Conservation (phyloP, 2,888 invertebrate species). For the Drosophila pseudotalamancana region DNA sequence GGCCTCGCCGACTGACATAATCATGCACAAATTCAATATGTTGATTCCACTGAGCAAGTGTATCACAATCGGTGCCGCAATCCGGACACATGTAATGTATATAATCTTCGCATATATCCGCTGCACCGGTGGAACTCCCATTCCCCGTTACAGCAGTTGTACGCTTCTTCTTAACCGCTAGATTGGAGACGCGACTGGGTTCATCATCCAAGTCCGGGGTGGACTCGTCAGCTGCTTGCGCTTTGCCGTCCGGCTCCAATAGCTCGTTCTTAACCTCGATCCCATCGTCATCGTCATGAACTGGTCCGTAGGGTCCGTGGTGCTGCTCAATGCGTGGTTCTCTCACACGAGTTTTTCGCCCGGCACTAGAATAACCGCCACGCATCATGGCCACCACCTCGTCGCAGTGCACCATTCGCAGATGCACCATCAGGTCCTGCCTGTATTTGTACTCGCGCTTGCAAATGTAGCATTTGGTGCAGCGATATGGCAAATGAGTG, state of each 20-base stretch:
- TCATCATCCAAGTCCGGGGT: constrained; percentile 49
- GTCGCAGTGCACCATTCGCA: constrained; percentile 77
- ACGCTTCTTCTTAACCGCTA: constrained; percentile 24
- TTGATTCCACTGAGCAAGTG: constrained; percentile 76
- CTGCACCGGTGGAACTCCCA: constrained; percentile 11
- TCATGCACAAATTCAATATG: constrained; percentile 81
- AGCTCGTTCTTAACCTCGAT: constrained; percentile 70
- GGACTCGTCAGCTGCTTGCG: constrained; percentile 14
- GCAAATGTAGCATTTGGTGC: constrained; percentile 79
- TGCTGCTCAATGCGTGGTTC: constrained; percentile 58
- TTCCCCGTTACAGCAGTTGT: constrained; percentile 1
- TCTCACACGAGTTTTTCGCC: constrained; percentile 65
- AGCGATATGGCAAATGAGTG: constrained; percentile 79
- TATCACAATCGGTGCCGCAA: constrained; percentile 77
- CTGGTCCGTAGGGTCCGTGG: not conserved
- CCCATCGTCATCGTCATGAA: constrained; percentile 45
- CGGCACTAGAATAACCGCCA: constrained; percentile 48
- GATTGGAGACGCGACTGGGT: constrained; percentile 32
- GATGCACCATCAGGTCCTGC: constrained; percentile 81
- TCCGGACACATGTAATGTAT: constrained; percentile 80
- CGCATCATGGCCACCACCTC: constrained; percentile 73
- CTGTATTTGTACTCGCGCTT: constrained; percentile 81
- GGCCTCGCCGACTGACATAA: constrained; percentile 71
- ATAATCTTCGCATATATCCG: constrained; percentile 75
- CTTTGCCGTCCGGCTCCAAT: constrained; percentile 44